Conservation (phyloP, 2,797 vertebrate species). For the Paedocypris micromegethes region DNA sequence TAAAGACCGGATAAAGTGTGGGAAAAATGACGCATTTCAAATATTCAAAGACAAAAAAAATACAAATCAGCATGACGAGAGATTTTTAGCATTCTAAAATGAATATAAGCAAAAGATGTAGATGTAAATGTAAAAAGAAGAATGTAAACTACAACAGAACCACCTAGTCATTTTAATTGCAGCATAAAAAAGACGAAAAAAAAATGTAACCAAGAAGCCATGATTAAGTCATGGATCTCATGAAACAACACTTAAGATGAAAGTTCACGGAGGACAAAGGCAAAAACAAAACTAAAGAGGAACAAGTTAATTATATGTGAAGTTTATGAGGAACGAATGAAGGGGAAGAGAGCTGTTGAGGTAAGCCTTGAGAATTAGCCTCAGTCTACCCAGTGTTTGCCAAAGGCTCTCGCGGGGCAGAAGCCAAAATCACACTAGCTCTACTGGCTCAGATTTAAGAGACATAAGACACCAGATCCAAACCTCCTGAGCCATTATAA, state of each 20-base stretch:
- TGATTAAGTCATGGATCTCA: not conserved
- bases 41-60: no score
- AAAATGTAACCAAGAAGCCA: not conserved
- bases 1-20: no score
- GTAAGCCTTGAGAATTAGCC: conserved; percentile 28
- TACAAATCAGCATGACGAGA: no score
- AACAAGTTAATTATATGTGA: conserved; percentile 3
- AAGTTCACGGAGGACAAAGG: conserved; percentile 9
- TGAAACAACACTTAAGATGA: not conserved
- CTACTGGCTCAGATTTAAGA: conserved; percentile 3
- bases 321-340: conserved; percentile 21
- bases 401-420: conserved; percentile 1
- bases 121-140: no score
- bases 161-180: not conserved
- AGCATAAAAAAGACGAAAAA: not conserved
- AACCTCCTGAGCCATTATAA: conserved; percentile 15
- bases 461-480: conserved; percentile 5
- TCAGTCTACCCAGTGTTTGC: conserved; percentile 22
- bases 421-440: conserved; percentile 12
- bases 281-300: conserved; percentile 13
- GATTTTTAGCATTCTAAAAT: no score
- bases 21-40: no score
- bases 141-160: no score
- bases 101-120: no score
- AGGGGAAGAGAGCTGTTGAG: conserved; percentile 22